Evolutionary conservation across 2,113 vertebrate species (phyloP), one percentile per base, ranked within the genome.

Genomic region (Gymnorhina tibicen): DNA sequence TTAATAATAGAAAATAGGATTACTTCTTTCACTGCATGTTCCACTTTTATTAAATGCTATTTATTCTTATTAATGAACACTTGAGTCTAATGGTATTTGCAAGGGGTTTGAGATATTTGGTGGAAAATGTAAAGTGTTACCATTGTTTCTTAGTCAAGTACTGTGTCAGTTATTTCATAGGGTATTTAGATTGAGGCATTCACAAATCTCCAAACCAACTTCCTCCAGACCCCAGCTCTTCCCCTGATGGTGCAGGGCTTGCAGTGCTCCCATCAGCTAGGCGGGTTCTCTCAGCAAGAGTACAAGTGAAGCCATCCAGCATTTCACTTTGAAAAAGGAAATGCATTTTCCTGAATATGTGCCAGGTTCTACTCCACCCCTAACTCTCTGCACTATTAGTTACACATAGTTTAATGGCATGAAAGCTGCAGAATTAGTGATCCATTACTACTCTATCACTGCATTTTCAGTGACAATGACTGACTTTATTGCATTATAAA

Each of bases 271-370:
- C 91, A 79, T 56, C 80, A 87, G 18, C 53, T 87, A 62, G 87
- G 89, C 7, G 15, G 87, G 76, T 95, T 66, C 77, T 89, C 53
- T 73, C 37, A 50, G 70, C 70, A 59, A 26, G 22, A 64, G 60
- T 47, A 92, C 5, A 3, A 89, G 47, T 64, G 77, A 96, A 80
- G 78, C 91, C 89, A 97, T 87, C 49, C 89, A 92, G 75, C 26
- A 42, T 66, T 96, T 95, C 60, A 56, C 83, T 97, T 68, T 79
- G 69, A 76, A 93, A 98, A 95, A 90, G 94, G 88, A 98, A 98
- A 91, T 94, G 72, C 66, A 55, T 77, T 95, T 97, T 94, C 56
- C 84, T 95, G 79, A 69, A 88, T 32, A 23, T 5, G 10, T 89
- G 91, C 94, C 96, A 97, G 76, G 37, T 66, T 73, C 72, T 74